Evolutionary conservation across 2,113 vertebrate genomes (phyloP), one percentile per base, ranked within the genome.

Genomic region (Cettia cetti): DNA sequence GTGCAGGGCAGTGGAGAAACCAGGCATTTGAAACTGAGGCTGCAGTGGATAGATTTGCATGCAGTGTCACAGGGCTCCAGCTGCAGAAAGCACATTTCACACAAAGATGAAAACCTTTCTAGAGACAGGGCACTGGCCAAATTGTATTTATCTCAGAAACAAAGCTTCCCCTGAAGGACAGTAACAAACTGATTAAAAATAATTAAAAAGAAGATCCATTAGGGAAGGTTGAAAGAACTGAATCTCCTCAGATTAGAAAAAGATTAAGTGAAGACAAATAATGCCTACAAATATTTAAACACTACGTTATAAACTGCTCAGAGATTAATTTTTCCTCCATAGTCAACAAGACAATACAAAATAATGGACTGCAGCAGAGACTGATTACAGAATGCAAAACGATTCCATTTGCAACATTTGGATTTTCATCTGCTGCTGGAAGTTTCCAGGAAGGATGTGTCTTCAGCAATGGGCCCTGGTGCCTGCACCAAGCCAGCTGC

Each of bases 291-390:
- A 95, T 72, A 90, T 87, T 86, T 93, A 33, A 92, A 78, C 27
- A 39, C 53, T 56, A 33, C 7, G 86, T 64, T 93, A 81, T 35
- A 75, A 94, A 90, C 80, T 76, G 37, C 44, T 60, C 28, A 50
- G 86, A 71, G 76, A 92, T 94, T 93, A 83, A 89, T 96, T 93
- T 93, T 89, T 86, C 53, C 31, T 89, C n/a, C 65, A 89, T 70
- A 78, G 59, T 39, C 90, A 93, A 68, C 53, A 70, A 68, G 90
- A 90, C 69, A 93, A 78, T 78, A 89, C 71, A 52, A 90, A 94
- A 82, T 35, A 84, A 95, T 0, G 5, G 82, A 76, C 66, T 91
- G 82, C 79, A 95, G 82, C 85, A 92, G 31, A 78, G 44, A 9
- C 40, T 28, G 50, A 82, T 87, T 94, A 68, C 76, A 89, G 94